These are phyloP conservation scores for Drosophila virilis DNA, from an alignment of 1,140 invertebrate genomes.

Conservation along the genomic window DNA sequence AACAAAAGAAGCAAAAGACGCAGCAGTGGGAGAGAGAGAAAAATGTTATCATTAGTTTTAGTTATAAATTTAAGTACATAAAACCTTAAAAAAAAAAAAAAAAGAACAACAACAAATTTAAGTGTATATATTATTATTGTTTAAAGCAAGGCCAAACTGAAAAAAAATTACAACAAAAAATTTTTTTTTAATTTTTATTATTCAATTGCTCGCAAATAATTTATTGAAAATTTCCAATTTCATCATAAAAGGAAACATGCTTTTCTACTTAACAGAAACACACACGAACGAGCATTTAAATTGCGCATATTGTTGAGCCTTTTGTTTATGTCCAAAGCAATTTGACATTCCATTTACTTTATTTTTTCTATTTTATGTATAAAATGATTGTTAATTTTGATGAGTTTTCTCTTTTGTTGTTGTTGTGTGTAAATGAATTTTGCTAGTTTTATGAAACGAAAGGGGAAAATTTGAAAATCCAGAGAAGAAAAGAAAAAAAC, in stretches of 20 bases:
- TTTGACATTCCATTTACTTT: slow-evolving; percentile 45
- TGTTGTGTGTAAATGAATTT: slow-evolving; percentile 52
- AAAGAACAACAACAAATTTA: slow-evolving; percentile 40
- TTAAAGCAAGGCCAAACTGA: slow-evolving; percentile 55
- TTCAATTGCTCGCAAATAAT: background rate
- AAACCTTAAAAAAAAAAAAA: slow-evolving; percentile 43
- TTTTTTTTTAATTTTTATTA: slow-evolving; percentile 15
- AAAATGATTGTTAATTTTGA: slow-evolving; percentile 38
- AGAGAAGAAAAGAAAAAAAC: slow-evolving; percentile 15
- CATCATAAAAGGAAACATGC: background rate
- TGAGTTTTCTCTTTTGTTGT: slow-evolving; percentile 42
- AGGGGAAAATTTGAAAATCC: slow-evolving; percentile 15
- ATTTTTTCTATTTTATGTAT: background rate
- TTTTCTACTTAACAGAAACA: slow-evolving; percentile 17
- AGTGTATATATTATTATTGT: slow-evolving; percentile 69
- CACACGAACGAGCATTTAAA: slow-evolving; percentile 26
- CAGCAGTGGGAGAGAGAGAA: slow-evolving; percentile 10
- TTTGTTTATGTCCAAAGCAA: slow-evolving; percentile 17
- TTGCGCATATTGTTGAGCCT: background rate
- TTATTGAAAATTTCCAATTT: background rate
- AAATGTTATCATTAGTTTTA: slow-evolving; percentile 83
- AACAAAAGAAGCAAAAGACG: background rate
- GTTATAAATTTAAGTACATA: slow-evolving; percentile 68
- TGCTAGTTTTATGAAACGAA: slow-evolving; percentile 35
- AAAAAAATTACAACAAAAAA: slow-evolving; percentile 28